Percentiles rank a stretch among this genome's conserved stretches.
phyloP scores from a whole-genome alignment of 2,113 vertebrate species.

The Seriola rivoliana region DNA sequence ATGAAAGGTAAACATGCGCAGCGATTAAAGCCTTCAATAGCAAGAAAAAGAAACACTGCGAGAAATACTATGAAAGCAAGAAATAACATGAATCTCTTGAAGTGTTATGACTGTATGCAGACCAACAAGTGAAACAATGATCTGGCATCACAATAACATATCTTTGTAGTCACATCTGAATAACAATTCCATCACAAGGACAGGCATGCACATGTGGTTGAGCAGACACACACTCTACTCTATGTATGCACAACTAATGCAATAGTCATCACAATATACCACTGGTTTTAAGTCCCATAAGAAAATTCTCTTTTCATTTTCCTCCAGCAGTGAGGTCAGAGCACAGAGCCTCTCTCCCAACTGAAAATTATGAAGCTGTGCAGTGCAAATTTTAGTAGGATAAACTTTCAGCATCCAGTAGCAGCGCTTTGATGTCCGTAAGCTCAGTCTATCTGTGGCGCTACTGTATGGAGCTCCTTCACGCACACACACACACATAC shows the following conservation, averaged over 20 bases:
- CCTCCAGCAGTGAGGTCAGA: constrained; percentile 28
- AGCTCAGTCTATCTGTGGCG: constrained; percentile 50
- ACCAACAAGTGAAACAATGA: background rate
- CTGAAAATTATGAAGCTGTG: constrained; percentile 15
- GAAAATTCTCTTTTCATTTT: constrained; percentile 16
- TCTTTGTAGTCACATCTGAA: constrained; percentile 3
- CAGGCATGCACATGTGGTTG: background rate
- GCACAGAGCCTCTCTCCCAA: constrained; percentile 7
- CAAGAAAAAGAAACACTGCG: background rate
- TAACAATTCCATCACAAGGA: background rate
- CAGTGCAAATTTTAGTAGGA: constrained; percentile 22
- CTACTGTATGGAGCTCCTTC: background rate
- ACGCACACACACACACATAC: background rate
- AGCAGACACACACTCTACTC: constrained; percentile 3
- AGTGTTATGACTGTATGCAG: background rate
- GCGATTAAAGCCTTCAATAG: background rate
- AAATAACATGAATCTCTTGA: background rate
- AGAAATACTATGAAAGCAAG: background rate
- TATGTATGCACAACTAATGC: background rate
- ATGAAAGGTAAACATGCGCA: background rate
- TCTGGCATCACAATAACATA: background rate
- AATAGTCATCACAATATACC: constrained; percentile 1
- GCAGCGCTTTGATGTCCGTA: constrained; percentile 44
- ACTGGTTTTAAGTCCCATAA: constrained; percentile 15
- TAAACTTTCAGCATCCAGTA: constrained; percentile 31